Percentiles rank a stretch among this genome's conserved stretches.
These are phyloP conservation scores for Zele albiditarsus DNA, from an alignment of 2,888 invertebrate species.

Conservation along the genomic window DNA sequence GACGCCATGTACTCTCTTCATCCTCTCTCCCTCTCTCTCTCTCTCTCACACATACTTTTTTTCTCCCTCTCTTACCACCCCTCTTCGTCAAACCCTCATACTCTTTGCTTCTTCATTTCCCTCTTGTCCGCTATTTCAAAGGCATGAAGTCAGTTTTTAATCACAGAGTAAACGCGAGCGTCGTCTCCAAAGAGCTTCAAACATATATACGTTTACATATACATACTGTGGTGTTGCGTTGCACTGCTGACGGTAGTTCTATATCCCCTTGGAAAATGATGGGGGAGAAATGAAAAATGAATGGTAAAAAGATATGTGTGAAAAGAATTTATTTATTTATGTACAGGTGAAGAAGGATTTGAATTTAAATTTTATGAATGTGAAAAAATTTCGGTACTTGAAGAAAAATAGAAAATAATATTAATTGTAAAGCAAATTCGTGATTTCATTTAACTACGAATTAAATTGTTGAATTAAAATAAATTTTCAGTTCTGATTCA, in stretches of 20 bases:
- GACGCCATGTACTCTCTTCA: constrained; percentile 15
- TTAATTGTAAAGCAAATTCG: too few species aligned
- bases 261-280: background rate
- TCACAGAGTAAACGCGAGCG: constrained; percentile 59
- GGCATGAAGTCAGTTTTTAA: constrained; percentile 61
- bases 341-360: background rate
- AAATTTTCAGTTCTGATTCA: too few species aligned
- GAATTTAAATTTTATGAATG: too few species aligned
- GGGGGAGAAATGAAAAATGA: background rate
- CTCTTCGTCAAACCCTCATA: background rate
- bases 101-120: background rate
- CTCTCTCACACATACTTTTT: too few species aligned
- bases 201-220: background rate
- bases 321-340: background rate
- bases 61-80: too few species aligned
- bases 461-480: too few species aligned
- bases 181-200: background rate
- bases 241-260: background rate
- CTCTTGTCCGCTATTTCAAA: constrained; percentile 42
- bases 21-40: background rate
- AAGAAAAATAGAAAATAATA: too few species aligned
- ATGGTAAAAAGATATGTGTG: too few species aligned
- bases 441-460: too few species aligned
- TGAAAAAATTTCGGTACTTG: too few species aligned
- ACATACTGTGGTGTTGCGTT: background rate